Evolutionary conservation across 2,888 invertebrate genomes (phyloP).

Genomic region (Eupithecia subumbrata): DNA sequence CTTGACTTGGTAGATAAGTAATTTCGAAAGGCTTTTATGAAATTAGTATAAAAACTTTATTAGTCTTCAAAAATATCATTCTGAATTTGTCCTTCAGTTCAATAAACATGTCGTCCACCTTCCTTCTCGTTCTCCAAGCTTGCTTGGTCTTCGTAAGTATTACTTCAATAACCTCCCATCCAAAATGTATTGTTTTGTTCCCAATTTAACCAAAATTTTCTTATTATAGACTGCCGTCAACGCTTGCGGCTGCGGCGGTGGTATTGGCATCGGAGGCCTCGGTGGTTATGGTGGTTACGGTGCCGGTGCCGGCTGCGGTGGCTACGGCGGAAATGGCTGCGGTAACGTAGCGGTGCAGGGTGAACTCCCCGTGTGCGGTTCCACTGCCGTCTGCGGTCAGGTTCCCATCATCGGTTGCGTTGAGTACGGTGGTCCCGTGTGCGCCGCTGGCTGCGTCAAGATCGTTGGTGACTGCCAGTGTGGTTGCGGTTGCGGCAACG

Average conservation of each 20-base stretch:
- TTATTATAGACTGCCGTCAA: slow-evolving; percentile 5
- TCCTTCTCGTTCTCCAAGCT: slow-evolving; percentile 34
- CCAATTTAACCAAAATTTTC: not conserved
- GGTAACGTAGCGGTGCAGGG: slow-evolving; percentile 52
- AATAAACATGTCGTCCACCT: slow-evolving; percentile 37
- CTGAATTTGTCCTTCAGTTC: slow-evolving; percentile 23
- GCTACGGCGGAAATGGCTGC: slow-evolving; percentile 47
- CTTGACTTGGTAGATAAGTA: slow-evolving; percentile 14
- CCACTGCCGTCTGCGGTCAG: slow-evolving; percentile 43
- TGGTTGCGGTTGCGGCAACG: slow-evolving; percentile 43
- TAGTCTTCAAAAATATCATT: not conserved
- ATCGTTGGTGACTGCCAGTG: slow-evolving; percentile 44
- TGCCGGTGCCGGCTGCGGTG: slow-evolving; percentile 34
- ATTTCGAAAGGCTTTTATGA: slow-evolving; percentile 10
- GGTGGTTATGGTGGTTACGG: slow-evolving; percentile 25
- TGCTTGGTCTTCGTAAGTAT: slow-evolving; percentile 47
- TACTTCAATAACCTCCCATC: not conserved
- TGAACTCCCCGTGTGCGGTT: slow-evolving; percentile 53
- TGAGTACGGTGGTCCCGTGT: slow-evolving; percentile 41
- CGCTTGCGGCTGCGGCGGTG: slow-evolving; percentile 17
- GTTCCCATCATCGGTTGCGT: slow-evolving; percentile 47
- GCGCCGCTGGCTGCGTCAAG: slow-evolving; percentile 41
- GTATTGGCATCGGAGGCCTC: slow-evolving; percentile 24
- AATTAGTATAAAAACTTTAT: slow-evolving; percentile 20
- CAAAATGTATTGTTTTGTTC: not conserved